phyloP scores from a whole-genome alignment of 92 coral and sea anemone genomes.

The Epizoanthus scotinus region DNA sequence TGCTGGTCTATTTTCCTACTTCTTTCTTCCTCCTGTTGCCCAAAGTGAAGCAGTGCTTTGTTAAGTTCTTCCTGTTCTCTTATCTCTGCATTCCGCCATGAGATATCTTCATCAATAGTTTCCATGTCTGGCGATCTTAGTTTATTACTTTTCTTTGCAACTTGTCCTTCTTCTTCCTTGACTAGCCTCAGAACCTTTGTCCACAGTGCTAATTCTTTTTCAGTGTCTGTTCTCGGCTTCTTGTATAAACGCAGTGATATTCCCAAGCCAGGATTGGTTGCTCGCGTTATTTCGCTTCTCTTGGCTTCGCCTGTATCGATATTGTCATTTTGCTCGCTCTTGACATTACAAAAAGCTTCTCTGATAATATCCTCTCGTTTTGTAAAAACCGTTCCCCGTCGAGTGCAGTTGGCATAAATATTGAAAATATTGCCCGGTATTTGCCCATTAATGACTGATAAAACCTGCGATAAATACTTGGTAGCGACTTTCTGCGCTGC shows the following conservation, averaged over 20 bases:
- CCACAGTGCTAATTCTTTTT: slow-evolving; percentile 29
- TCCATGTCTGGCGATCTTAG: background rate
- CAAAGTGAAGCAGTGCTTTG: background rate
- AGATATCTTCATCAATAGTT: background rate
- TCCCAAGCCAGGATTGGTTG: background rate
- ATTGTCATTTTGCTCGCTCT: background rate
- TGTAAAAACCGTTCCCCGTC: background rate
- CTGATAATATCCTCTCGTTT: slow-evolving; percentile 37
- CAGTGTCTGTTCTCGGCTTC: background rate
- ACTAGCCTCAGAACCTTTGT: slow-evolving; percentile 22
- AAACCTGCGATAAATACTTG: slow-evolving; percentile 22
- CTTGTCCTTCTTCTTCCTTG: slow-evolving; percentile 4
- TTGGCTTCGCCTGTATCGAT: background rate
- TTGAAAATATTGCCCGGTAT: slow-evolving; percentile 26
- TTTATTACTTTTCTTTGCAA: background rate
- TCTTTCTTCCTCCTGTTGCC: background rate
- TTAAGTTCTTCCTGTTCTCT: slow-evolving; percentile 10
- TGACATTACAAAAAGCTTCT: slow-evolving; percentile 30
- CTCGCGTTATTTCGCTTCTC: background rate
- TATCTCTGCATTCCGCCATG: slow-evolving; percentile 24
- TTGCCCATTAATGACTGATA: slow-evolving; percentile 19
- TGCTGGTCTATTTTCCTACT: background rate
- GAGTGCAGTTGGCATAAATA: slow-evolving; percentile 35
- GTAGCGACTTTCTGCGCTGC: slow-evolving; percentile 27
- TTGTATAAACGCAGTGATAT: background rate